These are phyloP conservation scores for Gila orcuttii DNA, from an alignment of 2,113 vertebrate genomes.

Conservation along the genomic window DNA sequence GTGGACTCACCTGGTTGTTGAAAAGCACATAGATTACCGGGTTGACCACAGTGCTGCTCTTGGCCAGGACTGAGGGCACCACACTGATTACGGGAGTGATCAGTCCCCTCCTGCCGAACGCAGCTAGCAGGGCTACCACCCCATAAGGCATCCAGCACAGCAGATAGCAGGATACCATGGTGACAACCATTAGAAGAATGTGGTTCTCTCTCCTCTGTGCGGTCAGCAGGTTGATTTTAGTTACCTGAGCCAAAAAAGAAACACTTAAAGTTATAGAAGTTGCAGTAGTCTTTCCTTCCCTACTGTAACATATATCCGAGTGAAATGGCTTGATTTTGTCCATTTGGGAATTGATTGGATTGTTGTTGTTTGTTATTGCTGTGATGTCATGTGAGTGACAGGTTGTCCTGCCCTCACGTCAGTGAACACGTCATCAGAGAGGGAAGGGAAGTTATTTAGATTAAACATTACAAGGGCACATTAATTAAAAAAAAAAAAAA, in stretches of 20 bases:
- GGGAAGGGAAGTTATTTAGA: no score
- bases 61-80: slow-evolving; percentile 80
- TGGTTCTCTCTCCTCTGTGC: slow-evolving; percentile 78
- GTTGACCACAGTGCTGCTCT: slow-evolving; percentile 82
- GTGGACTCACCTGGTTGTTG: slow-evolving; percentile 79
- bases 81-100: slow-evolving; percentile 74
- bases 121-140: slow-evolving; percentile 75
- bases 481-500: no score
- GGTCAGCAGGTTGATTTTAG: slow-evolving; percentile 76
- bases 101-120: slow-evolving; percentile 71
- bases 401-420: no score
- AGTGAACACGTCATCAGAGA: no score
- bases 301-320: no score
- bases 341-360: no score
- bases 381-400: no score
- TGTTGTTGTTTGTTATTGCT: no score
- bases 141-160: slow-evolving; percentile 82
- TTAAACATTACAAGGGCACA: no score
- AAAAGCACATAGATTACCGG: slow-evolving; percentile 83
- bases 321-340: no score
- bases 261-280: no score
- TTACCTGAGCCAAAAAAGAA: slow-evolving; percentile 64
- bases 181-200: slow-evolving; percentile 78
- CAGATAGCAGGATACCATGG: slow-evolving; percentile 79
- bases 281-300: no score